Evolutionary conservation across 2,113 vertebrate species (phyloP), one percentile per base, ranked within the genome.

Genomic region (Spermophilus dauricus): DNA sequence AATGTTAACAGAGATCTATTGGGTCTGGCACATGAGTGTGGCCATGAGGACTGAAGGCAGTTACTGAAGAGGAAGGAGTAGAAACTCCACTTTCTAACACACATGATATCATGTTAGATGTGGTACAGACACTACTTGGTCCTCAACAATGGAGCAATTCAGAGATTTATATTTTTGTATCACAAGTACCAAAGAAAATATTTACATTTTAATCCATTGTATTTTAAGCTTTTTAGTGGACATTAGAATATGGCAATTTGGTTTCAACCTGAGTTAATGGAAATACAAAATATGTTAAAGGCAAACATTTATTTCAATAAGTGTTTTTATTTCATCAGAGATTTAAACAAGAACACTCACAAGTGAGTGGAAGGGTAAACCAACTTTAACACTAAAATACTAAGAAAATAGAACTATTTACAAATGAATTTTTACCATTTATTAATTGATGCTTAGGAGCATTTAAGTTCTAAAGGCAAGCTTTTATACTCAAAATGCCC

Each of bases 261-360:
- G 65, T 91, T 72, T 93, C 81, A 73, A 83, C 72, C 37, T 92
- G 67, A 96, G 48, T 86, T 94, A 56, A 82, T 67, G 78, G 45
- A 94, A 87, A 95, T 82, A 81, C 53, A 96, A 94, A 95, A 45
- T 42, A 65, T 39, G n/a, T 89, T 58, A 65, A 98, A 96, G 20
- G 81, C 92, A 97, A 97, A 97, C 67, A 94, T 85, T 95, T 96
- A 96, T 95, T 96, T 89, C 70, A 84, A 84, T 69, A 89, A 73
- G 92, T 85, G 45, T 89, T 95, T 95, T 96, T 80, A 94, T 91
- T 96, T 80, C 84, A 81, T 84, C 0, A 22, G 28, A 53, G 22
- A 90, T 72, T 95, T 96, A 95, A 90, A 94, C 80, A 94, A 94
- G 69, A 75, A 83, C 78, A 80, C 56, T 8, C 76, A 91, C 34